These are phyloP conservation scores for Butorides virescens DNA, from an alignment of 2,113 vertebrate genomes.

Conservation along the genomic window DNA sequence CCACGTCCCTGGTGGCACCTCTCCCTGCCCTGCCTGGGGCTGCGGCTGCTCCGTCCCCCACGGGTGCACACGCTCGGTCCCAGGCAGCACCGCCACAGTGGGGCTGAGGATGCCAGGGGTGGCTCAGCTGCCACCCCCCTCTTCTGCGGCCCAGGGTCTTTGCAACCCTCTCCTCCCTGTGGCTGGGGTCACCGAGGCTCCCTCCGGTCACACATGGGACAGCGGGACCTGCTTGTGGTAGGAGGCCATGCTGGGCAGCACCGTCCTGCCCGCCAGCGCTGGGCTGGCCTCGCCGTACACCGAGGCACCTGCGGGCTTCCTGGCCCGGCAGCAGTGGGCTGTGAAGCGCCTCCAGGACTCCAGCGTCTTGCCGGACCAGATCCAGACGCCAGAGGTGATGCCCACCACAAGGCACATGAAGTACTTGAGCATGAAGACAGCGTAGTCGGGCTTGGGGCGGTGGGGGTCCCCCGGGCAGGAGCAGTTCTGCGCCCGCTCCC, in stretches of 20 bases:
- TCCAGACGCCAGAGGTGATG: conserved; percentile 97
- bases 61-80: neutral
- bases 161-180: neutral
- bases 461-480: conserved; percentile 80
- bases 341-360: conserved; percentile 92
- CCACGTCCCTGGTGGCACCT: neutral
- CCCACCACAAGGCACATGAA: conserved; percentile 97
- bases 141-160: conserved; percentile 8
- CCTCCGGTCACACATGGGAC: conserved; percentile 78
- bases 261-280: conserved; percentile 80
- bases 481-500: conserved; percentile 89
- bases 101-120: neutral
- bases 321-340: conserved; percentile 80
- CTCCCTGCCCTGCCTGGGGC: neutral
- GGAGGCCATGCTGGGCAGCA: conserved; percentile 73
- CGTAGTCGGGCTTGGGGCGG: conserved; percentile 84
- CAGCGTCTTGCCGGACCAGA: conserved; percentile 94
- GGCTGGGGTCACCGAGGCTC: neutral
- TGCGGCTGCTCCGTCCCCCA: accelerated
- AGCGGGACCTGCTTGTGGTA: conserved; percentile 90
- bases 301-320: conserved; percentile 73
- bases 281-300: conserved; percentile 83
- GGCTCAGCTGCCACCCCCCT: neutral
- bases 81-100: neutral
- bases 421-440: conserved; percentile 98